Conservation (phyloP, 2,797 vertebrate genomes). For the Gephyroberyx darwinii region DNA sequence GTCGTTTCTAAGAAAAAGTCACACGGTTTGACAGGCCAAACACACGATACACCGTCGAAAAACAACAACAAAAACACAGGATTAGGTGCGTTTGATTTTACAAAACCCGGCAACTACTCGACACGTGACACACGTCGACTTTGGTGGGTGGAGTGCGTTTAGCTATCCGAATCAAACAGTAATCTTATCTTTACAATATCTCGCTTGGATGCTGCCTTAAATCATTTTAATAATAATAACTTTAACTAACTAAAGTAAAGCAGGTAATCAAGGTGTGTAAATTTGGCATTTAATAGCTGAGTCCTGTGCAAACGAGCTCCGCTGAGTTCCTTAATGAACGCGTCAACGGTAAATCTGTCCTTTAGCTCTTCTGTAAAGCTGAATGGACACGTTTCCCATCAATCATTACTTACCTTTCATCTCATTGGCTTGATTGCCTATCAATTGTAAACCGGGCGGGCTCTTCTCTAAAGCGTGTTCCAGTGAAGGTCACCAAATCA, state of each 20-base stretch:
- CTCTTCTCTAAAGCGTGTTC: neutral
- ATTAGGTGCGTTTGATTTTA: slow-evolving; percentile 16
- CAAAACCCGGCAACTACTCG: rapidly evolving
- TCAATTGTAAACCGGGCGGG: neutral
- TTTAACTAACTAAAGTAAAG: too few species aligned
- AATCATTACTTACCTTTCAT: neutral
- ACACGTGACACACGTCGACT: neutral
- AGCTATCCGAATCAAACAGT: rapidly evolving
- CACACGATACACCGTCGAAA: slow-evolving; percentile 62
- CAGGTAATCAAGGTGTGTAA: neutral
- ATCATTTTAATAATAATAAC: too few species aligned
- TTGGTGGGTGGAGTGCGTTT: neutral
- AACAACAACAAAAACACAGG: slow-evolving; percentile 78
- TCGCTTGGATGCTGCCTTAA: too few species aligned
- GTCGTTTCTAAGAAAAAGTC: slow-evolving; percentile 44
- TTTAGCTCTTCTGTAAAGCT: rapidly evolving
- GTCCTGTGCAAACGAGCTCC: rapidly evolving
- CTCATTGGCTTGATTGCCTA: neutral
- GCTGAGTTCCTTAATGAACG: neutral
- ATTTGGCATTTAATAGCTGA: too few species aligned
- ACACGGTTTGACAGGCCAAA: slow-evolving; percentile 66
- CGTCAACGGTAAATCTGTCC: slow-evolving; percentile 1
- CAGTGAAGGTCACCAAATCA: neutral
- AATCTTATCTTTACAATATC: rapidly evolving
- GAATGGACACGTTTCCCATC: neutral